A percentile compares a stretch with the other conserved stretches of the same genome.
Conservation (phyloP, 2,113 vertebrate species). For the Columba janthina region DNA sequence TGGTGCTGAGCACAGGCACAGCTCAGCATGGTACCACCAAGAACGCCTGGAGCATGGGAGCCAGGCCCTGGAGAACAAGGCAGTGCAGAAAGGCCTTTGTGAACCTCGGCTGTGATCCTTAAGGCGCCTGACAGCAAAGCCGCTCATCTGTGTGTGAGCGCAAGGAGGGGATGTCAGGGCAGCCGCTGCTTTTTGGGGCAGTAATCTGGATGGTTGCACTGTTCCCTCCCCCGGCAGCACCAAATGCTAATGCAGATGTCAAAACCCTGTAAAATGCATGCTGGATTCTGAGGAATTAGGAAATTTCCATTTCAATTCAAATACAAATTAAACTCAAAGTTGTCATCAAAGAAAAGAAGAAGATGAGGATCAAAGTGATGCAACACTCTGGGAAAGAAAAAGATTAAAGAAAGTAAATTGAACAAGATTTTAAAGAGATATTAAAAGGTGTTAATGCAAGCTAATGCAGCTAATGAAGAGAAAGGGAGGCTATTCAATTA, state of each 20-base stretch:
- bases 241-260: background rate
- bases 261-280: background rate
- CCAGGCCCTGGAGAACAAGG: background rate
- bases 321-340: slow-evolving; percentile 81
- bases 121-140: background rate
- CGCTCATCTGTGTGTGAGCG: rapidly evolving
- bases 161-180: background rate
- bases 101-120: rapidly evolving
- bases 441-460: slow-evolving; percentile 86
- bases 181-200: background rate
- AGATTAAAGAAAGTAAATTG: slow-evolving; percentile 87
- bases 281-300: slow-evolving; percentile 62
- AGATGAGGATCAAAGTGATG: slow-evolving; percentile 82
- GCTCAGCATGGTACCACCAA: rapidly evolving
- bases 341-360: slow-evolving; percentile 78
- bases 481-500: slow-evolving; percentile 78
- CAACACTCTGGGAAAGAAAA: slow-evolving; percentile 73
- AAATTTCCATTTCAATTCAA: slow-evolving; percentile 84
- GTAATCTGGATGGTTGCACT: rapidly evolving
- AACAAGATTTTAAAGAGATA: slow-evolving; percentile 82
- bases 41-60: background rate
- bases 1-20: background rate
- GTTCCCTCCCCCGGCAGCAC: background rate
- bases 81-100: background rate
- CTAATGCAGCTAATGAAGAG: slow-evolving; percentile 81